Conservation (phyloP, 2,797 vertebrate species). For the Linurgus olivaceus region DNA sequence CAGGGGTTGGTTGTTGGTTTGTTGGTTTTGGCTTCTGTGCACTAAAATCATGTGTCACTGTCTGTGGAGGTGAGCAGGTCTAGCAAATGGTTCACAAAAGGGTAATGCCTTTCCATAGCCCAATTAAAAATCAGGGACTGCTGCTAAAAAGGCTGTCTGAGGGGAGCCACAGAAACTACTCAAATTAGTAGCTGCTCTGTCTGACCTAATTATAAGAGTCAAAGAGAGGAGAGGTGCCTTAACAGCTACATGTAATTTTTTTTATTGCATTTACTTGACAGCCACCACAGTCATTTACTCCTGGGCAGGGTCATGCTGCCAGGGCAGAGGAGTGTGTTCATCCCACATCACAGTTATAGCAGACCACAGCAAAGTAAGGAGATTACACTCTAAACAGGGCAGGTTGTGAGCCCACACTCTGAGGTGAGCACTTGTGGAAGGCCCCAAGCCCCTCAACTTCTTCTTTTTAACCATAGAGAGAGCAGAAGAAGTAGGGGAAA, state of each 20-base stretch:
- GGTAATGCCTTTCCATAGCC: conserved; percentile 23
- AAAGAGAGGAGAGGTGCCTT: neutral
- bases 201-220: neutral
- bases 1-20: conserved; percentile 26
- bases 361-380: neutral
- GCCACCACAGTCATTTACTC: neutral
- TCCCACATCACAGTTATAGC: neutral
- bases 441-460: neutral
- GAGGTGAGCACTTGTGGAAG: neutral
- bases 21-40: conserved; percentile 40
- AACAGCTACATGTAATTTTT: neutral
- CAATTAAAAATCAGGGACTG: conserved; percentile 32
- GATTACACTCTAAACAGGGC: neutral
- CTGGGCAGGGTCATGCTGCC: neutral
- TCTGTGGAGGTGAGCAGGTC: neutral
- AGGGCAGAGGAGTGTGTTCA: neutral
- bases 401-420: neutral
- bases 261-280: neutral
- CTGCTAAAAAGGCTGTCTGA: conserved; percentile 39
- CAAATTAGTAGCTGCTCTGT: conserved; percentile 28
- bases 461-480: neutral
- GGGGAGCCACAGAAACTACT: conserved; percentile 20
- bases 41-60: neutral
- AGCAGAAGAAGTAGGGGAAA: neutral
- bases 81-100: conserved; percentile 26